A percentile compares a stretch with the other conserved stretches of the same genome.
phyloP scores from a whole-genome alignment of 2,797 vertebrate species.

The Erethizon dorsatum region DNA sequence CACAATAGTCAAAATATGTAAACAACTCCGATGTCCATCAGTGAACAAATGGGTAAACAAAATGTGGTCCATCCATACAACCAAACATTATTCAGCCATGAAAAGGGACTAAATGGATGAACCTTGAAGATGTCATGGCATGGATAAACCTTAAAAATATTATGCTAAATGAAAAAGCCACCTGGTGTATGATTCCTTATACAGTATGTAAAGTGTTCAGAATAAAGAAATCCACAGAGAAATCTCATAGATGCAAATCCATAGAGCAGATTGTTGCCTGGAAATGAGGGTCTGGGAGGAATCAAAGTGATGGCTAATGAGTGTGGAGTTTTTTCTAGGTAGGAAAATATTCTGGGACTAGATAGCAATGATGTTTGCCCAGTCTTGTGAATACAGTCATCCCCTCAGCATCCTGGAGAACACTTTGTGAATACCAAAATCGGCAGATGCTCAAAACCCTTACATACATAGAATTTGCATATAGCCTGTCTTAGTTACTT shows the following conservation, averaged over 20 bases:
- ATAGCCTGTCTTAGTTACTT: neutral
- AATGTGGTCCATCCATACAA: neutral
- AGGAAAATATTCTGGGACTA: neutral
- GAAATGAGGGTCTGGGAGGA: neutral
- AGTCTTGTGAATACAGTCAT: neutral
- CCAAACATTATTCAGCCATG: neutral
- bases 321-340: neutral
- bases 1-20: neutral
- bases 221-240: slow-evolving; percentile 10
- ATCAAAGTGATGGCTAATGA: neutral
- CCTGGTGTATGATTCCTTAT: neutral
- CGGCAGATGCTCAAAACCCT: neutral
- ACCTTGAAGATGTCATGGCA: neutral
- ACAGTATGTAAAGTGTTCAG: neutral
- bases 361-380: neutral
- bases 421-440: neutral
- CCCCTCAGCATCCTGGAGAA: neutral
- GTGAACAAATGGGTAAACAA: neutral
- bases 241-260: neutral
- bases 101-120: neutral
- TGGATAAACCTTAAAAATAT: neutral
- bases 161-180: neutral
- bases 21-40: neutral
- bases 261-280: neutral
- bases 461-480: neutral